These are phyloP conservation scores for Dendrolimus houi DNA, from an alignment of 2,888 invertebrate genomes.

Conservation along the genomic window DNA sequence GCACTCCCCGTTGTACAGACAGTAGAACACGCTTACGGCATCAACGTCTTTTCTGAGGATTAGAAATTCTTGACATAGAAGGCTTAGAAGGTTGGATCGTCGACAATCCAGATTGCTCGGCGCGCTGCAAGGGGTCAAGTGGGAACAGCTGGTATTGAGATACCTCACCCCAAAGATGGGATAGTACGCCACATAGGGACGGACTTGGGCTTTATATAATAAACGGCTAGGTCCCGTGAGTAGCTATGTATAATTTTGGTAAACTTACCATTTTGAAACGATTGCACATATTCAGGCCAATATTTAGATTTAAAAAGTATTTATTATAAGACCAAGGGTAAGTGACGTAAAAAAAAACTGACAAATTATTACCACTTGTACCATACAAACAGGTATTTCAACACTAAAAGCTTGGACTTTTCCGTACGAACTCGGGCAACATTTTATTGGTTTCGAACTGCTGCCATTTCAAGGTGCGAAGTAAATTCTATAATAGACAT, in stretches of 20 bases:
- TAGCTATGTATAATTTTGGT: slow-evolving; percentile 1
- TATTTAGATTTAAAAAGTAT: not conserved
- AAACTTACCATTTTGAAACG: not conserved
- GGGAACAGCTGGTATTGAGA: too few relatives aligned
- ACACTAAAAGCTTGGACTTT: slow-evolving; percentile 15
- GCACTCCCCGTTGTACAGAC: too few relatives aligned
- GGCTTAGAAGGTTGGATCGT: too few relatives aligned
- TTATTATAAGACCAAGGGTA: not conserved
- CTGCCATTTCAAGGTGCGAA: too few relatives aligned
- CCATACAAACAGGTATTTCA: slow-evolving; percentile 1
- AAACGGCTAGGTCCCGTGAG: not conserved
- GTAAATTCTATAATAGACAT: too few relatives aligned
- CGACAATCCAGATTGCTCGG: too few relatives aligned
- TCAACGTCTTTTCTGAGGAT: not conserved
- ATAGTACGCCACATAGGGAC: too few relatives aligned
- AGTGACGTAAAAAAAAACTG: not conserved
- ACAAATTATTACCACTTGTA: slow-evolving; percentile 5
- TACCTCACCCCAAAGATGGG: too few relatives aligned
- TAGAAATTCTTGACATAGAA: too few relatives aligned
- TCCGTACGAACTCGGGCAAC: slow-evolving; percentile 11
- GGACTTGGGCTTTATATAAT: not conserved
- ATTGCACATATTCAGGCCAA: too few relatives aligned
- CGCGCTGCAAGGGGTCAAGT: too few relatives aligned
- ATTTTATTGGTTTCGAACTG: slow-evolving; percentile 2
- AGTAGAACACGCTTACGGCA: too few relatives aligned